Conservation (phyloP, 2,888 invertebrate species). For the Scelioninae gen. 2 region DNA sequence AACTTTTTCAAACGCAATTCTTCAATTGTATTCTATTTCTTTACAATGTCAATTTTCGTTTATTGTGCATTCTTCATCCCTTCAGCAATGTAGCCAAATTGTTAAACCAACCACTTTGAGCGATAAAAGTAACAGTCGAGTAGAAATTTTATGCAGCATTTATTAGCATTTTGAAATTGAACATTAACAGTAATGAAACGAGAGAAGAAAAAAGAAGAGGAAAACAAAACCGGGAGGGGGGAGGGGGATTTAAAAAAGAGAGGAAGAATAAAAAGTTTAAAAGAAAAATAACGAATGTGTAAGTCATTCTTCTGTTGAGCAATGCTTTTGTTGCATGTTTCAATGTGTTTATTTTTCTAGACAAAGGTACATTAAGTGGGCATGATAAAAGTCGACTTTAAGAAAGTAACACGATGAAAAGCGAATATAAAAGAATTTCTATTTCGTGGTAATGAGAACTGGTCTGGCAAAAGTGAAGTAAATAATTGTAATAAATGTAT, state of each 20-base stretch:
- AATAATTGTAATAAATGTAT: slow-evolving; percentile 35
- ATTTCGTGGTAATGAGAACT: slow-evolving; percentile 18
- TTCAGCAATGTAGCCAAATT: too few relatives aligned
- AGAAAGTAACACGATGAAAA: slow-evolving; percentile 25
- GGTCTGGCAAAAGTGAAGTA: slow-evolving; percentile 15
- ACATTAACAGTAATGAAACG: not conserved
- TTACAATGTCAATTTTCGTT: too few relatives aligned
- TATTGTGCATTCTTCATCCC: too few relatives aligned
- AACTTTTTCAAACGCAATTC: too few relatives aligned
- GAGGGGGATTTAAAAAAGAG: too few relatives aligned
- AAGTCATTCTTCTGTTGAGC: not conserved
- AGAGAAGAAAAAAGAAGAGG: not conserved
- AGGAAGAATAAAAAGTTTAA: too few relatives aligned
- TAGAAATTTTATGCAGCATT: slow-evolving; percentile 41
- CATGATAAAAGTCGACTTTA: slow-evolving; percentile 14
- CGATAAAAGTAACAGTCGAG: too few relatives aligned
- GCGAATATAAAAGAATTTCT: slow-evolving; percentile 17
- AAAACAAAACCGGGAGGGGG: not conserved
- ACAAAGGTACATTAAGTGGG: slow-evolving; percentile 11
- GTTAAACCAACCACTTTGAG: not conserved
- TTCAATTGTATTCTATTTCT: too few relatives aligned
- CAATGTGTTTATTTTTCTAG: slow-evolving; percentile 41
- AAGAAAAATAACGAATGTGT: not conserved
- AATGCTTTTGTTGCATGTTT: slow-evolving; percentile 26
- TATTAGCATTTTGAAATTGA: slow-evolving; percentile 43